Conservation (phyloP, 2,797 vertebrate species). For the Cirrhinus mrigala region DNA sequence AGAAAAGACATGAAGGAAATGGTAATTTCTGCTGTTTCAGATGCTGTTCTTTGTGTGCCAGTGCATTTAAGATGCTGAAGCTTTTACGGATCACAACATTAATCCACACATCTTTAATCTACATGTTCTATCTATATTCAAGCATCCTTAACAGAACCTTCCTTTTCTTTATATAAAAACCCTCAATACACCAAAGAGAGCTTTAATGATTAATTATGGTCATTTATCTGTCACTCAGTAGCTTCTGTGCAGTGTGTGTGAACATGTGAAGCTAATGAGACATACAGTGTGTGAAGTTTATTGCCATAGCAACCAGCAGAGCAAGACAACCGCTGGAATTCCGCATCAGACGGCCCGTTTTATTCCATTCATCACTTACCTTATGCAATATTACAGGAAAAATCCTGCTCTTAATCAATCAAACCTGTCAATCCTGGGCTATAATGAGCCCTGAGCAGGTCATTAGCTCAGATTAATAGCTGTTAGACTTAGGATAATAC, state of each 20-base stretch:
- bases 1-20: neutral
- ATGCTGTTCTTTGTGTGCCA: neutral
- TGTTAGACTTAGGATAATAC: constrained; percentile 21
- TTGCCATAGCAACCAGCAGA: constrained; percentile 79
- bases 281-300: constrained; percentile 72
- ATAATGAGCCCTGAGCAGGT: constrained; percentile 23
- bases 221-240: constrained; percentile 16
- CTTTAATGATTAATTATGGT: constrained; percentile 34
- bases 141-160: neutral
- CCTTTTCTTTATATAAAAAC: constrained; percentile 11
- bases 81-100: neutral
- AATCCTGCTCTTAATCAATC: neutral
- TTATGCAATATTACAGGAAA: neutral
- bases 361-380: neutral
- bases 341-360: constrained; percentile 31
- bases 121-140: too few species aligned
- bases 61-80: neutral
- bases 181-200: neutral
- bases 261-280: constrained; percentile 13
- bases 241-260: neutral
- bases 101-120: too few species aligned
- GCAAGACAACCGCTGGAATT: constrained; percentile 73
- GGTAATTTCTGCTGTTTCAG: neutral
- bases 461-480: constrained; percentile 43
- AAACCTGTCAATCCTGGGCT: constrained; percentile 15